Evolutionary conservation across 30 jellyfish, hydroid and myxozoan genomes (phyloP).

Genomic region (Aurelia aurita): DNA sequence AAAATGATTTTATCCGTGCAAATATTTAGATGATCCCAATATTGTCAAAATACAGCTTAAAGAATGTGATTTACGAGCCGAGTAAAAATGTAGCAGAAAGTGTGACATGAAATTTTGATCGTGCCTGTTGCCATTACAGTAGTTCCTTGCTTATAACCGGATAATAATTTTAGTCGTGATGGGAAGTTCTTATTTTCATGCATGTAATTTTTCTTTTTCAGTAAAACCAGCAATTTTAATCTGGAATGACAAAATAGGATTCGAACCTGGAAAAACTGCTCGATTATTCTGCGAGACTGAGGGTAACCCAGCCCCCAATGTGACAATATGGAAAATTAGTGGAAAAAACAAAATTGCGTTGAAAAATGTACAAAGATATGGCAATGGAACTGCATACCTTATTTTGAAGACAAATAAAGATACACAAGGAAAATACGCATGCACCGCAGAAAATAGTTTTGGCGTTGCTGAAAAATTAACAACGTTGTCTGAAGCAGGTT

Average conservation of each 20-base stretch:
- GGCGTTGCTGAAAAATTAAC: slow-evolving; percentile 27
- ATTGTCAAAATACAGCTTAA: too few species aligned
- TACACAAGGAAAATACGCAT: slow-evolving; percentile 21
- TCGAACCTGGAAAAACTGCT: slow-evolving; percentile 11
- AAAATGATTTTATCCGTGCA: too few species aligned
- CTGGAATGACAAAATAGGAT: slow-evolving; percentile 38
- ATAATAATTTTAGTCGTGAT: neutral
- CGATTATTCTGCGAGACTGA: slow-evolving; percentile 57
- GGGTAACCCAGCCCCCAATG: slow-evolving; percentile 71
- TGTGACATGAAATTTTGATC: too few species aligned
- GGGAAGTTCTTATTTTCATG: neutral
- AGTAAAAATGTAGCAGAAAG: too few species aligned
- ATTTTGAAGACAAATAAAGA: neutral
- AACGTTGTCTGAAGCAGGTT: slow-evolving; percentile 6
- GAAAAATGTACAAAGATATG: slow-evolving; percentile 6
- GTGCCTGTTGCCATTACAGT: too few species aligned
- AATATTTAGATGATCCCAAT: too few species aligned
- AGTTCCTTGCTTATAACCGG: too few species aligned
- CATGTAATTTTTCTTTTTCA: slow-evolving; percentile 4
- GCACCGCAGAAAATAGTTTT: slow-evolving; percentile 49
- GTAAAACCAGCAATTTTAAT: slow-evolving; percentile 47
- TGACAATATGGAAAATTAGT: slow-evolving; percentile 4
- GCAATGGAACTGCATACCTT: slow-evolving; percentile 61
- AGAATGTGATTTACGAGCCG: too few species aligned
- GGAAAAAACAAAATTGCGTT: slow-evolving; percentile 1